A percentile compares a stretch with the other conserved stretches of the same genome.
Conservation (phyloP, 2,888 invertebrate species). For the Campoplex capitator region DNA sequence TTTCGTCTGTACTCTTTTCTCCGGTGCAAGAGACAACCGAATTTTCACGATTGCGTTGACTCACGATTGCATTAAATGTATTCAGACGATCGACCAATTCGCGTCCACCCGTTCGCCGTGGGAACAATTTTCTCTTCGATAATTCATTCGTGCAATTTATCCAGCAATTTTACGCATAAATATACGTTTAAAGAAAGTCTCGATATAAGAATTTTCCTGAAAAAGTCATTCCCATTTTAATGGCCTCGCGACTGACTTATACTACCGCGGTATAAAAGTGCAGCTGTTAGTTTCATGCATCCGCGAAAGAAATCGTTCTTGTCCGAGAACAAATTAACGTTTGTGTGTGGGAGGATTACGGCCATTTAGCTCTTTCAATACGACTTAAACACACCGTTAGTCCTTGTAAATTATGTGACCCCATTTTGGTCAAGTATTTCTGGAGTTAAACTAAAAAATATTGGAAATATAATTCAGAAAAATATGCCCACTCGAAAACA, state of each 20-base stretch:
- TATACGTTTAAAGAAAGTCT: too few relatives aligned
- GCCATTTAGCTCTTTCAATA: neutral
- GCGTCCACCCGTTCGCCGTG: neutral
- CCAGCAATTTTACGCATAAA: too few relatives aligned
- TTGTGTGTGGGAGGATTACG: neutral
- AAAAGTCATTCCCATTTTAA: neutral
- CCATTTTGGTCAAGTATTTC: neutral
- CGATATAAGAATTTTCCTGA: neutral
- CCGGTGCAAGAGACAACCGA: neutral
- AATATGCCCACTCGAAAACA: neutral
- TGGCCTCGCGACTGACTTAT: neutral
- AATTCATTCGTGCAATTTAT: neutral
- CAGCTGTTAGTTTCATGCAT: too few relatives aligned
- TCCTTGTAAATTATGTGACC: neutral
- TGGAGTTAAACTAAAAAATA: too few relatives aligned
- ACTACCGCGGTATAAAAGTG: neutral
- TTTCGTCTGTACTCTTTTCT: neutral
- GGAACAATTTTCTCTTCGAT: neutral
- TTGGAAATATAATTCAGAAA: too few relatives aligned
- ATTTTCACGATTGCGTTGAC: neutral
- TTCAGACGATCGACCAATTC: neutral
- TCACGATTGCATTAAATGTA: neutral
- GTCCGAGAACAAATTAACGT: neutral
- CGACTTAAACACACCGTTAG: neutral
- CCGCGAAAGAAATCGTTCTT: neutral